Evolutionary conservation across 2,113 vertebrate species (phyloP).

Genomic region (Rhombomys opimus): DNA sequence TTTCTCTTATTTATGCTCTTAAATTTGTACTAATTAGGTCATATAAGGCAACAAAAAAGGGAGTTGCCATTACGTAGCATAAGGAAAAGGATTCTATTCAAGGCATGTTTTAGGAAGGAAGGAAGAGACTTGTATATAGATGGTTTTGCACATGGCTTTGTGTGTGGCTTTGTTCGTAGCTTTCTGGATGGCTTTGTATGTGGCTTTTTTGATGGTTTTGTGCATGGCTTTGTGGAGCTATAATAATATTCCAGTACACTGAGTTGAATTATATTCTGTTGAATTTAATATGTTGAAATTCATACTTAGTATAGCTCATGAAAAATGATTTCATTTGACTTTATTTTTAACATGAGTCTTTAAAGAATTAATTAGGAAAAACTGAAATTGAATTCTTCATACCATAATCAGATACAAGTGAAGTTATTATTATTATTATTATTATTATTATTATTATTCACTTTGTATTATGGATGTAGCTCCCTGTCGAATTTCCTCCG

Average conservation of each 20-base stretch:
- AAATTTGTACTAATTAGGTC: background rate
- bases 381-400: background rate
- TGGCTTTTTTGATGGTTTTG: background rate
- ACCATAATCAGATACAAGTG: background rate
- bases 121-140: background rate
- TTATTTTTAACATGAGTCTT: background rate
- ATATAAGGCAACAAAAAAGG: background rate
- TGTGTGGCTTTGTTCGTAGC: background rate
- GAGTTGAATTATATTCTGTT: background rate
- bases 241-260: background rate
- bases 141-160: background rate
- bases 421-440: background rate
- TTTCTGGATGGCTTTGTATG: background rate
- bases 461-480: no score
- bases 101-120: background rate
- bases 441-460: background rate
- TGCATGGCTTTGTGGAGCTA: background rate
- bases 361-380: background rate
- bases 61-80: background rate
- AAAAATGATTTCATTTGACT: background rate
- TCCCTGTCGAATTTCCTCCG: no score
- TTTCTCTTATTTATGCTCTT: background rate
- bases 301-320: no score
- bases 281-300: background rate
- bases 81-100: background rate